Conservation (phyloP, 2,888 invertebrate genomes). For the Oeneis ivallda region DNA sequence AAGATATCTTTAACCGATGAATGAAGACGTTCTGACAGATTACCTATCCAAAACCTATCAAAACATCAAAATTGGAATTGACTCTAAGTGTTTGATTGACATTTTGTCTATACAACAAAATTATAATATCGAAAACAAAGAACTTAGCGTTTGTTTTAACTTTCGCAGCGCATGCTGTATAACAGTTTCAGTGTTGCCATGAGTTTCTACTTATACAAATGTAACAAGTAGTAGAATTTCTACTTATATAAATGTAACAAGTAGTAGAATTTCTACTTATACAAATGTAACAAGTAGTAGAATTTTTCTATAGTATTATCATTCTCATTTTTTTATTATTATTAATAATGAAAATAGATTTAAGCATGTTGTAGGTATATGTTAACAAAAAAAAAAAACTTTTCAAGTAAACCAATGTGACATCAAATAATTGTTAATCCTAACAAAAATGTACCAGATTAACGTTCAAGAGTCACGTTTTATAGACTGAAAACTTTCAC, state of each 20-base stretch:
- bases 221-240: slow-evolving; percentile 2
- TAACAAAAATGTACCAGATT: too few species aligned
- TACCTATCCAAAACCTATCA: too few species aligned
- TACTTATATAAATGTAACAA: background rate
- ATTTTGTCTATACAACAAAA: too few species aligned
- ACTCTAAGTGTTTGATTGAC: too few species aligned
- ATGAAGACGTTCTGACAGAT: too few species aligned
- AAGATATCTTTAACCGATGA: too few species aligned
- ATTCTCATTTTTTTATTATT: background rate
- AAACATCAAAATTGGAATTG: too few species aligned
- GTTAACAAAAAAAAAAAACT: background rate
- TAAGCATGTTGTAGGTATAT: background rate
- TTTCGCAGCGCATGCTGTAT: slow-evolving; percentile 5
- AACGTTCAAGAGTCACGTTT: too few species aligned
- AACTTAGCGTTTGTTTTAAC: background rate
- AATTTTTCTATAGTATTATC: slow-evolving; percentile 4
- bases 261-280: slow-evolving; percentile 7
- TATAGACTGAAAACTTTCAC: too few species aligned
- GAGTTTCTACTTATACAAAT: slow-evolving; percentile 3
- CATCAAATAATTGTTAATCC: too few species aligned
- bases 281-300: background rate
- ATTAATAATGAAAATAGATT: background rate
- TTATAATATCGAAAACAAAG: too few species aligned
- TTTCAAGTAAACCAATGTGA: too few species aligned
- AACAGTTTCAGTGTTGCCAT: slow-evolving; percentile 27